Evolutionary conservation across 2,888 invertebrate species (phyloP), one percentile per base, ranked within the genome.

Genomic region (Luffia ferchaultella): DNA sequence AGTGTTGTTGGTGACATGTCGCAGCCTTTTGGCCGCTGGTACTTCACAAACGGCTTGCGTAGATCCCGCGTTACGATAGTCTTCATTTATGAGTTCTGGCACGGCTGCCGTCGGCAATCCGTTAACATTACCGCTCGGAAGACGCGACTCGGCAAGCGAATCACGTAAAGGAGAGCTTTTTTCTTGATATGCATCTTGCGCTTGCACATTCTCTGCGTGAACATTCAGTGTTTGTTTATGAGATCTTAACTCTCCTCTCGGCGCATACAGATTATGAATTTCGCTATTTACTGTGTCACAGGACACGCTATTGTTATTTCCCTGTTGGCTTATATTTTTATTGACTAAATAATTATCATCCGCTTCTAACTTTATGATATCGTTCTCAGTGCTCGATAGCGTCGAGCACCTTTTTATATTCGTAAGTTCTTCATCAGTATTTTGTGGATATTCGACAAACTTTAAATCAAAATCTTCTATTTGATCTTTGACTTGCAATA

Each of bases 71-170:
- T 59, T 58, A 60, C 65, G 79, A 80, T 78, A 75, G 66, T 58
- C 65, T 68, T 70, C 70, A 67, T 73, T 80, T 73, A 70, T 67
- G 70, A 80, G 77, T 74, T 70, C 73, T 62, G 68, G 72, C 80
- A 78, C 76, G 78, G 70, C 62, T 67, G 67, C 61, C 57, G 67
- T 57, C 62, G 67, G 57, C 62, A 65, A 65, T 70, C 79, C 77
- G 77, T 79, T 80, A 79, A 63, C 65, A 63, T 73, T 74, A 74
- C 77, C 70, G 75, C 76, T 78, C 65, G 65, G 73, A 73, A 73
- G 71, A 73, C 72, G 72, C 70, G 73, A 69, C 73, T 76, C 76
- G 68, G 73, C 75, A 77, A 70, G 76, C 73, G 76, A 73, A 76
- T 76, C 78, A 74, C 74, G 76, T 74, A 72, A 68, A 63, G 68